Conservation (phyloP, 2,888 invertebrate genomes). For the Calephelis perditalis region DNA sequence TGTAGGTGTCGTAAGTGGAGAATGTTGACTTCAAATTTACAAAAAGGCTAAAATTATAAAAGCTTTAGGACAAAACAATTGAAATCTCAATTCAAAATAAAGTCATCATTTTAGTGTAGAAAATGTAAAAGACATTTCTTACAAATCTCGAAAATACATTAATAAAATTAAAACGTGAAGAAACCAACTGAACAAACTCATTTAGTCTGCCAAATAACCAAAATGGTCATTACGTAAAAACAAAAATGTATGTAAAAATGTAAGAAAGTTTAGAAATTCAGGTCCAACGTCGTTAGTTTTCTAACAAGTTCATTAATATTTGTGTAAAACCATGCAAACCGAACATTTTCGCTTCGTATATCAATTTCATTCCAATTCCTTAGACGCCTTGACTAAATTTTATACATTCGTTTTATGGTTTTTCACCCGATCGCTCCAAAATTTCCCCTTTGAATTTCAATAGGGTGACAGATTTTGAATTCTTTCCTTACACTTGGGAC, state of each 20-base stretch:
- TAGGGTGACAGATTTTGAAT: conserved; percentile 75
- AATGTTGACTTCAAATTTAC: too few relatives aligned
- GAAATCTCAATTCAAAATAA: too few relatives aligned
- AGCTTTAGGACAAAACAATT: too few relatives aligned
- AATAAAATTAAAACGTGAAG: conserved; percentile 1
- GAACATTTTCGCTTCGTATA: conserved; percentile 11
- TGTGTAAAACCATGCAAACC: conserved; percentile 13
- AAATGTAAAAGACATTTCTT: background rate
- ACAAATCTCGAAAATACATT: background rate
- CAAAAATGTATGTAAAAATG: conserved; percentile 13
- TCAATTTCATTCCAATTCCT: conserved; percentile 52
- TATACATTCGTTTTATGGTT: conserved; percentile 54
- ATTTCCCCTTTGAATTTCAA: conserved; percentile 50
- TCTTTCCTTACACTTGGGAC: conserved; percentile 72
- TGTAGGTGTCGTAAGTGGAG: too few relatives aligned
- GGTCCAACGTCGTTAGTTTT: background rate
- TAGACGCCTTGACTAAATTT: conserved; percentile 67
- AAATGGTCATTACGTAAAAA: conserved; percentile 13
- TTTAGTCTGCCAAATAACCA: conserved; percentile 5
- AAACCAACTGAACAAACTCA: conserved; percentile 2
- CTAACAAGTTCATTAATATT: conserved; percentile 17
- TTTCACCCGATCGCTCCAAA: conserved; percentile 57
- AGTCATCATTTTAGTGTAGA: too few relatives aligned
- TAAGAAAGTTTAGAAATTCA: conserved; percentile 9
- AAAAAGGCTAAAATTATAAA: too few relatives aligned